Evolutionary conservation across 2,888 invertebrate genomes (phyloP).

Genomic region (Epistrophe eligans): DNA sequence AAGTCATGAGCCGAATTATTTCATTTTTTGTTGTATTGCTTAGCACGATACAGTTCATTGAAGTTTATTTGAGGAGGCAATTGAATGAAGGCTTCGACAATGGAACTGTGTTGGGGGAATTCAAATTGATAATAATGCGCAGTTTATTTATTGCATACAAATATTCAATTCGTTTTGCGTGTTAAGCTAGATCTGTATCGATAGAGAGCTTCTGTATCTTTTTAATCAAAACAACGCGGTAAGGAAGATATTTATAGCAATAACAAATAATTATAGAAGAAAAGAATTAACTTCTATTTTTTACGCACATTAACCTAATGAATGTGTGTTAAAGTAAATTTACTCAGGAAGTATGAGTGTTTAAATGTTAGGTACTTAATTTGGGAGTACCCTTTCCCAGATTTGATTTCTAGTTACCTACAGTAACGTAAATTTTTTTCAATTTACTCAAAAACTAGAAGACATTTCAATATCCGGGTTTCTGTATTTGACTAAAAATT

Average conservation of each 20-base stretch:
- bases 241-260: not conserved
- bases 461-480: too few relatives aligned
- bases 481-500: too few relatives aligned
- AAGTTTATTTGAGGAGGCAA: constrained; percentile 22
- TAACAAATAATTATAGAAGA: not conserved
- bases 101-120: constrained; percentile 19
- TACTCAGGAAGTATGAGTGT: not conserved
- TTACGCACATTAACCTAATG: not conserved
- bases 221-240: constrained; percentile 10
- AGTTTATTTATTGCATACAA: constrained; percentile 24
- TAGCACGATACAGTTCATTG: constrained; percentile 28
- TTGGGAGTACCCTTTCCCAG: too few relatives aligned
- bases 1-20: constrained; percentile 24
- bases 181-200: constrained; percentile 2
- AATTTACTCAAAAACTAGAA: too few relatives aligned
- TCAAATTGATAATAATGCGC: constrained; percentile 30
- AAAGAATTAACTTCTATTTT: not conserved
- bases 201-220: constrained; percentile 12
- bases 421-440: too few relatives aligned
- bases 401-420: too few relatives aligned
- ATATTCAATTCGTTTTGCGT: constrained; percentile 14
- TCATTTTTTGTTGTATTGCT: not conserved
- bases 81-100: constrained; percentile 28
- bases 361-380: not conserved
- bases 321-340: not conserved